Evolutionary conservation across 2,113 vertebrate species (phyloP).

Genomic region (Dasyurus viverrinus): DNA sequence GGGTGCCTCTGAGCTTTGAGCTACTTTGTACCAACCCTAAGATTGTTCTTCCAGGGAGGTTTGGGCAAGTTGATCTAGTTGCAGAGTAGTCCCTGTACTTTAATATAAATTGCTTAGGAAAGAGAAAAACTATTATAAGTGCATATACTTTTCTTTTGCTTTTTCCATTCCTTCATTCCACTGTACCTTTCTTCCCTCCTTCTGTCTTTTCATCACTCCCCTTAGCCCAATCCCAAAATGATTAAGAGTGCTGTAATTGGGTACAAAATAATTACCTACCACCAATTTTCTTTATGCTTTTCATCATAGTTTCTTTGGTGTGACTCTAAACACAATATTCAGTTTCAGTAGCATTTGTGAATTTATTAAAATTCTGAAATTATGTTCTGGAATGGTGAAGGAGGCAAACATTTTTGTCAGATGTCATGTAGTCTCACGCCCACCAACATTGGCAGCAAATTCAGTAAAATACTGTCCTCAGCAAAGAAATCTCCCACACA

Average conservation of each 20-base stretch:
- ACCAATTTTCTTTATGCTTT: not conserved
- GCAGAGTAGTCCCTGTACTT: not conserved
- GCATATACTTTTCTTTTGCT: not conserved
- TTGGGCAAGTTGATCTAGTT: not conserved
- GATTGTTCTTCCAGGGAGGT: not conserved
- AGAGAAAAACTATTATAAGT: not conserved
- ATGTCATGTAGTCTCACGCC: not conserved
- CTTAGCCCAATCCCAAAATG: not conserved
- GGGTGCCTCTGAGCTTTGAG: not conserved
- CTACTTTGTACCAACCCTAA: not conserved
- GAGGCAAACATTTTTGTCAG: not conserved
- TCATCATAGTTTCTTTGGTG: not conserved
- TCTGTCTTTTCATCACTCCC: not conserved
- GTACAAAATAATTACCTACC: not conserved
- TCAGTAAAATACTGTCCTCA: not conserved
- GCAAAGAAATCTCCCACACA: not conserved
- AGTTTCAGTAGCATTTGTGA: not conserved
- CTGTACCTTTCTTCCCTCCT: not conserved
- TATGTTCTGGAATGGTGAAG: not conserved
- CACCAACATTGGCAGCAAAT: not conserved
- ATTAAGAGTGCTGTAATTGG: not conserved
- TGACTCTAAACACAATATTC: not conserved
- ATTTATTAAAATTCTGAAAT: not conserved
- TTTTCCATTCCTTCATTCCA: not conserved
- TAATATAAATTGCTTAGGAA: conserved; percentile 17